Percentiles rank a stretch among this genome's conserved stretches.
Conservation (phyloP, 2,113 vertebrate species). For the Sula dactylatra region DNA sequence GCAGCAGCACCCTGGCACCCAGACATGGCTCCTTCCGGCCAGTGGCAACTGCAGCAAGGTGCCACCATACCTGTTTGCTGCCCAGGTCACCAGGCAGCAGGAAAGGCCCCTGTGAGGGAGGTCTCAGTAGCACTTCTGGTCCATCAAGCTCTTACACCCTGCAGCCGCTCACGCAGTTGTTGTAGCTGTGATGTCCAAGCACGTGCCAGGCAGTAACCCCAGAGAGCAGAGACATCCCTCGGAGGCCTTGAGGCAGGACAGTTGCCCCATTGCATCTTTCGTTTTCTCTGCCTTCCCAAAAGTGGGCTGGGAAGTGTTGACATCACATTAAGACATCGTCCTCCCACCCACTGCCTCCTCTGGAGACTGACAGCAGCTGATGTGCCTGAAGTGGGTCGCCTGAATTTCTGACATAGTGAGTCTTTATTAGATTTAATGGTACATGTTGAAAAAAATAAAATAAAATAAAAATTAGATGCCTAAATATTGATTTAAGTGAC, state of each 20-base stretch:
- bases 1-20: neutral
- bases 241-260: neutral
- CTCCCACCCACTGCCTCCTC: neutral
- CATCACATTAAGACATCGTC: fast-evolving
- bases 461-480: neutral
- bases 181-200: neutral
- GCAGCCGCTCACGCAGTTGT: neutral
- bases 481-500: conserved; percentile 54
- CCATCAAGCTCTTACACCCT: neutral
- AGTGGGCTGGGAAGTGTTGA: neutral
- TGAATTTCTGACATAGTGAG: neutral
- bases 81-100: neutral
- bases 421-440: neutral
- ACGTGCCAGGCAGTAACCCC: neutral
- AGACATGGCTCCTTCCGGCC: fast-evolving
- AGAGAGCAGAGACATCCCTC: neutral
- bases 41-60: neutral
- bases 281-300: neutral
- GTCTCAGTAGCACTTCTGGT: fast-evolving
- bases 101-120: neutral
- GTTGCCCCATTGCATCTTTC: neutral
- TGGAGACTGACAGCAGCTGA: neutral
- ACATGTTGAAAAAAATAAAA: neutral
- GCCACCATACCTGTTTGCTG: neutral
- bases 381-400: neutral